Conservation (phyloP, 2,113 vertebrate species). For the Colossoma macropomum region DNA sequence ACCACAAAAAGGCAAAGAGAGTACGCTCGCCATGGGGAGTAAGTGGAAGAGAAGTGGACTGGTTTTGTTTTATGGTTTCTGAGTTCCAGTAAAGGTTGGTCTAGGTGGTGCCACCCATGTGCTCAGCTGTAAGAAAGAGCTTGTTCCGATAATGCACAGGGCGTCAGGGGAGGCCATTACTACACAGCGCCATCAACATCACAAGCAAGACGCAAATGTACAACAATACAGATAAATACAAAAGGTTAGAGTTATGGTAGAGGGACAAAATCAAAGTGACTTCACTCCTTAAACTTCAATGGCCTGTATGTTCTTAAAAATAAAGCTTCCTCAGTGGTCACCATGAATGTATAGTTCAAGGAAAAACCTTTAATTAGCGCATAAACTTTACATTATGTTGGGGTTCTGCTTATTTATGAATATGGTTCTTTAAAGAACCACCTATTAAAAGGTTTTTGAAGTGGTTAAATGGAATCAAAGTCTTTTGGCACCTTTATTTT, state of each 20-base stretch:
- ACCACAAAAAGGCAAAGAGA: constrained; percentile 59
- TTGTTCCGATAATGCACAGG: constrained; percentile 49
- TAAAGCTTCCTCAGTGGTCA: no score
- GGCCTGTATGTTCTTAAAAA: no score
- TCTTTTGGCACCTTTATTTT: no score
- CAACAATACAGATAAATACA: not conserved
- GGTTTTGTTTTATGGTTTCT: constrained; percentile 74
- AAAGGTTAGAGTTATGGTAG: not conserved
- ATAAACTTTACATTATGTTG: no score
- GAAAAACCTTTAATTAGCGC: no score
- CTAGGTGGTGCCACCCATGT: constrained; percentile 50
- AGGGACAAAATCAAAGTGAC: not conserved
- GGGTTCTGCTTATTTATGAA: no score
- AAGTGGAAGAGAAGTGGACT: constrained; percentile 55
- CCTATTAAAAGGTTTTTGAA: no score
- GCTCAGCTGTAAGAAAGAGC: constrained; percentile 39
- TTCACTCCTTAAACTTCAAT: no score
- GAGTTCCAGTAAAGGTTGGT: constrained; percentile 77
- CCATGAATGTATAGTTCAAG: no score
- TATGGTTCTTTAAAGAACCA: no score
- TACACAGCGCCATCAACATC: constrained; percentile 35
- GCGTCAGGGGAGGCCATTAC: constrained; percentile 44
- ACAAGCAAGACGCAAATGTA: not conserved
- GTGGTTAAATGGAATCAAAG: no score
- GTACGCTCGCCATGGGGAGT: constrained; percentile 36